Conservation (phyloP, 2,888 invertebrate species). For the Cenopis cana region DNA sequence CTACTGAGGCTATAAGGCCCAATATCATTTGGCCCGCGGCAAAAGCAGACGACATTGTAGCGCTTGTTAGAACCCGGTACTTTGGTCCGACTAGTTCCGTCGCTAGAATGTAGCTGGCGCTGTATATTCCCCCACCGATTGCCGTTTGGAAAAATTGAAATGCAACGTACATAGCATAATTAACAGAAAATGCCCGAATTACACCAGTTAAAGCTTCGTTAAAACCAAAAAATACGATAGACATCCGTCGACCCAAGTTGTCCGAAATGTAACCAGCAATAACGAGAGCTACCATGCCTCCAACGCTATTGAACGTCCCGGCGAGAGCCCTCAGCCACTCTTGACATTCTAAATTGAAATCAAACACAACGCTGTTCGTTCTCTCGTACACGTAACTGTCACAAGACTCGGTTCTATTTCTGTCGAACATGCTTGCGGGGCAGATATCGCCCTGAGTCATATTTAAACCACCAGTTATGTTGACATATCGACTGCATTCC, state of each 20-base stretch:
- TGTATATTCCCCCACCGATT: conserved; percentile 75
- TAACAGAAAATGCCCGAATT: conserved; percentile 74
- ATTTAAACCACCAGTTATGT: conserved; percentile 51
- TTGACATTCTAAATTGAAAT: conserved; percentile 77
- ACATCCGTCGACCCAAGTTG: conserved; percentile 74
- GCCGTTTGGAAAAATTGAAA: conserved; percentile 74
- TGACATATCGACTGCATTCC: conserved; percentile 68
- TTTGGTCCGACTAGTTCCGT: conserved; percentile 91
- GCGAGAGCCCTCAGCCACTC: conserved; percentile 90
- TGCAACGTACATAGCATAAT: conserved; percentile 73
- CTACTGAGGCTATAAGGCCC: conserved; percentile 87
- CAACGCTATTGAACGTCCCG: conserved; percentile 90
- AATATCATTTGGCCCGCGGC: conserved; percentile 89
- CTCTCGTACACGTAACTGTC: conserved; percentile 70
- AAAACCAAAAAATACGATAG: conserved; percentile 73
- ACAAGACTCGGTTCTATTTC: conserved; percentile 61
- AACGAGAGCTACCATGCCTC: conserved; percentile 88
- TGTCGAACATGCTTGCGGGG: conserved; percentile 66
- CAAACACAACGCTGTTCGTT: conserved; percentile 74
- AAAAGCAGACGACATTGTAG: conserved; percentile 88
- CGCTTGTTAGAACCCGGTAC: conserved; percentile 89
- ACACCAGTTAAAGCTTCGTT: conserved; percentile 71
- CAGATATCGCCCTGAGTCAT: conserved; percentile 56
- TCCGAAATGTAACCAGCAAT: conserved; percentile 90
- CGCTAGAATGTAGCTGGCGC: conserved; percentile 83